Evolutionary conservation across 2,888 invertebrate species (phyloP).

Genomic region (Hipparchia sbordonii): DNA sequence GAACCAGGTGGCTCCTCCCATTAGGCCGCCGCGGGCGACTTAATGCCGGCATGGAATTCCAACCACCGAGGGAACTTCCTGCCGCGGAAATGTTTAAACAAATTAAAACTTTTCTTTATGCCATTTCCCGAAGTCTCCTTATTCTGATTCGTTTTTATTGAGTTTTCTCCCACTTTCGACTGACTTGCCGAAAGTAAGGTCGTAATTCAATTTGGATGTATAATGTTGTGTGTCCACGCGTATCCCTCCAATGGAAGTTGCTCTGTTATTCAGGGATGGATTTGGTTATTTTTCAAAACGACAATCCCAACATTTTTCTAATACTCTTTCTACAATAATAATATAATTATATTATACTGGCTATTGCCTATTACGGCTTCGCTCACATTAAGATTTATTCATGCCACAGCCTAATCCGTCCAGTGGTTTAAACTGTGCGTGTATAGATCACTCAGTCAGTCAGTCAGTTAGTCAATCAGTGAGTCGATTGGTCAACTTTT

Average conservation of each 20-base stretch:
- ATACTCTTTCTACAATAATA: too few species aligned
- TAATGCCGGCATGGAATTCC: conserved; percentile 71
- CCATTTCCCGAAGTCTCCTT: conserved; percentile 64
- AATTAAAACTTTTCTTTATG: conserved; percentile 79
- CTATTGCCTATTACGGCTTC: too few species aligned
- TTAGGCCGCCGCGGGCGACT: conserved; percentile 70
- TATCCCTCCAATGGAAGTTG: conserved; percentile 29
- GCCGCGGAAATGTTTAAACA: conserved; percentile 78
- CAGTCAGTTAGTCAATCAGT: too few species aligned
- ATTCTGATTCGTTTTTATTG: conserved; percentile 67
- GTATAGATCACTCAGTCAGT: too few species aligned
- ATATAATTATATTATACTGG: too few species aligned
- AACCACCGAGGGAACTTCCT: conserved; percentile 60
- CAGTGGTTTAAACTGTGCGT: too few species aligned
- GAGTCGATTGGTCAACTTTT: too few species aligned
- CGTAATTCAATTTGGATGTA: conserved; percentile 46
- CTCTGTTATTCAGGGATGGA: conserved; percentile 14
- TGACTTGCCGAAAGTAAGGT: conserved; percentile 46
- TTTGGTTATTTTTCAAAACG: conserved; percentile 22
- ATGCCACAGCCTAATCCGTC: too few species aligned
- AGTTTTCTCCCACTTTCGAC: conserved; percentile 55
- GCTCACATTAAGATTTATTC: too few species aligned
- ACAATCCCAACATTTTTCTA: not conserved
- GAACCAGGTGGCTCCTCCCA: conserved; percentile 79
- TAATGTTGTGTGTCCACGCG: conserved; percentile 42